Percentiles rank a stretch among this genome's conserved stretches.
Evolutionary conservation across 1,140 invertebrate genomes (phyloP).

Genomic region (Solenopsis invicta): DNA sequence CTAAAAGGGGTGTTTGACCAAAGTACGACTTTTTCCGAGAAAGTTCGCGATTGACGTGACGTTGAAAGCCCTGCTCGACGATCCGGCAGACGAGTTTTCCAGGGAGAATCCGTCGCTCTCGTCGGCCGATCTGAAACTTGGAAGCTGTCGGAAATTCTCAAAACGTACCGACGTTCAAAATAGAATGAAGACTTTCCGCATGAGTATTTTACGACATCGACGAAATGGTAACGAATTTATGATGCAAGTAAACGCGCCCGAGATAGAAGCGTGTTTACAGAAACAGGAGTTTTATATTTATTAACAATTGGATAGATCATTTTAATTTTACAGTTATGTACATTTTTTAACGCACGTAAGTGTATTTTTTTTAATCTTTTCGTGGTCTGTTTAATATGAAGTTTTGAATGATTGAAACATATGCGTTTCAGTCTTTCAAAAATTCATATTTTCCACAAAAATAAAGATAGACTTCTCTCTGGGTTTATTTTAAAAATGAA

Average conservation of each 20-base stretch:
- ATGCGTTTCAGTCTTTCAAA: too few relatives aligned
- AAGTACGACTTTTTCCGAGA: conserved; percentile 60
- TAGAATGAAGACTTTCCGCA: conserved; percentile 10
- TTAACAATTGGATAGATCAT: neutral
- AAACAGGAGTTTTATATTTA: neutral
- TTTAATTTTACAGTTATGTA: neutral
- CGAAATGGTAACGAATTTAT: conserved; percentile 1
- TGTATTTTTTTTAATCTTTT: neutral
- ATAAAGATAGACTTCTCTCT: too few relatives aligned
- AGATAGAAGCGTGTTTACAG: neutral
- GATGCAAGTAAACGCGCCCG: neutral
- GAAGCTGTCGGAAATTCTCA: conserved; percentile 45
- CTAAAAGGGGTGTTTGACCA: conserved; percentile 67
- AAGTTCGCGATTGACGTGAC: conserved; percentile 69
- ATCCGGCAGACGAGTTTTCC: conserved; percentile 50
- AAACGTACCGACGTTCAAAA: conserved; percentile 24
- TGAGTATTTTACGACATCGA: conserved; percentile 8
- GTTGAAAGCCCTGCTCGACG: conserved; percentile 62
- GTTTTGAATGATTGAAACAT: too few relatives aligned
- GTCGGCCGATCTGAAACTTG: conserved; percentile 53
- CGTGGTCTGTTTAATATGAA: too few relatives aligned
- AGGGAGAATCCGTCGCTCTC: conserved; percentile 18
- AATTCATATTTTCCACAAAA: too few relatives aligned
- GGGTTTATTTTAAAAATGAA: too few relatives aligned
- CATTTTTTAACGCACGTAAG: neutral